Evolutionary conservation across 1,140 invertebrate genomes (phyloP).

Genomic region (Heliconius nattereri): DNA sequence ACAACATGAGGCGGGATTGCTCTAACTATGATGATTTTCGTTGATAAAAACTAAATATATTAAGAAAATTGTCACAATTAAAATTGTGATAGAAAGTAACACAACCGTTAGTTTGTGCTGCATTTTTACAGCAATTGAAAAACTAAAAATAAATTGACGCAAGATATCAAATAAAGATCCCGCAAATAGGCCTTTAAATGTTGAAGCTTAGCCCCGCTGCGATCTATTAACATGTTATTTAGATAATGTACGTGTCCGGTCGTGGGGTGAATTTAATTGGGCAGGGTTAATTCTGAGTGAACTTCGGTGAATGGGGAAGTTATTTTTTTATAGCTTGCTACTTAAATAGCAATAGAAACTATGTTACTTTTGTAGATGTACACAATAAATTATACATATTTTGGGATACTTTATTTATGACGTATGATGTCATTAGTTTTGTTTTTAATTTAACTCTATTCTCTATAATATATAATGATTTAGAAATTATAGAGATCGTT

Average conservation of each 20-base stretch:
- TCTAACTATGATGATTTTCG: background rate
- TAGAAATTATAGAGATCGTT: no score
- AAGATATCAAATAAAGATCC: conserved; percentile 51
- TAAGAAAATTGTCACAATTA: no score
- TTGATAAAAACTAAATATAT: background rate
- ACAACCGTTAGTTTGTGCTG: background rate
- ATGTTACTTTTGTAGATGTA: background rate
- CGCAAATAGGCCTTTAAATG: conserved; percentile 28
- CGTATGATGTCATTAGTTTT: no score
- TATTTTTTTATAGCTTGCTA: conserved; percentile 17
- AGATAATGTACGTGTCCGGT: conserved; percentile 48
- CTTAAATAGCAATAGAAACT: background rate
- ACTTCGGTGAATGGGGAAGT: conserved; percentile 23
- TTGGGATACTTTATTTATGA: no score
- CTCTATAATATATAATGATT: no score
- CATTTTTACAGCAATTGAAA: background rate
- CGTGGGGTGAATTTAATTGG: conserved; percentile 49
- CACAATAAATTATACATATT: no score
- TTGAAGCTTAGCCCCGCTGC: conserved; percentile 43
- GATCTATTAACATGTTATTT: conserved; percentile 59
- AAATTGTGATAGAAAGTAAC: background rate
- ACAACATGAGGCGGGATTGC: background rate
- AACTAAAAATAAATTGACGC: conserved; percentile 12
- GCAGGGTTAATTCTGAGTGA: conserved; percentile 45
- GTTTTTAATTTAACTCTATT: no score